phyloP scores from a whole-genome alignment of 2,113 vertebrate genomes.

The Echinops telfairi region DNA sequence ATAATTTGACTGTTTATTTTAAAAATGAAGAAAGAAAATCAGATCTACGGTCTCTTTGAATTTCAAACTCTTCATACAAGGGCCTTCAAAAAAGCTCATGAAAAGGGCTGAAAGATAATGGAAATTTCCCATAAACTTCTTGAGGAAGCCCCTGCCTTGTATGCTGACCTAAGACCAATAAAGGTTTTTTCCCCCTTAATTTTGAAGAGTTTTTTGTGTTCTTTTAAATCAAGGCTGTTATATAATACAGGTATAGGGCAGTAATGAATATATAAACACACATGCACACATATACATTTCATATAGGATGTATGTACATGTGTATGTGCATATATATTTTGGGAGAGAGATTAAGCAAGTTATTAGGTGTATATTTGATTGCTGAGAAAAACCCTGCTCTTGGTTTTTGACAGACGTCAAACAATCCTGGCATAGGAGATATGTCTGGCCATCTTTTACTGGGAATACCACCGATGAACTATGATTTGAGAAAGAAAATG shows the following conservation, averaged over 20 bases:
- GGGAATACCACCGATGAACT: neutral
- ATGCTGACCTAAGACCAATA: slow-evolving; percentile 40
- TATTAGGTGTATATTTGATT: slow-evolving; percentile 34
- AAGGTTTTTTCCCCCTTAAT: slow-evolving; percentile 40
- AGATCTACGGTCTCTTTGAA: slow-evolving; percentile 17
- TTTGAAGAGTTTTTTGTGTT: slow-evolving; percentile 32
- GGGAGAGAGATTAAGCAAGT: slow-evolving; percentile 31
- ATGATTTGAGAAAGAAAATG: slow-evolving; percentile 65
- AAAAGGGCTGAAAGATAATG: too few species aligned
- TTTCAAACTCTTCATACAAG: slow-evolving; percentile 43
- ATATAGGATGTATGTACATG: neutral
- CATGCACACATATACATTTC: neutral
- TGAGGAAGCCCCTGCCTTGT: too few species aligned
- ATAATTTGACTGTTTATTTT: slow-evolving; percentile 18
- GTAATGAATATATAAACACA: slow-evolving; percentile 39
- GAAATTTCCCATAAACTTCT: too few species aligned
- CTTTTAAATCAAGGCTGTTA: neutral
- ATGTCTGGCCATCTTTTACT: neutral
- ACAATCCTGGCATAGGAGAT: neutral
- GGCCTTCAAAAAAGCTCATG: too few species aligned
- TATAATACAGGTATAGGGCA: slow-evolving; percentile 42
- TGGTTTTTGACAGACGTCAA: slow-evolving; percentile 36
- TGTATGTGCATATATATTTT: too few species aligned
- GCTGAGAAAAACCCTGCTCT: neutral
- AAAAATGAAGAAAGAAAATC: neutral